phyloP scores from a whole-genome alignment of 2,113 vertebrate species.

The Pelobates fuscus region DNA sequence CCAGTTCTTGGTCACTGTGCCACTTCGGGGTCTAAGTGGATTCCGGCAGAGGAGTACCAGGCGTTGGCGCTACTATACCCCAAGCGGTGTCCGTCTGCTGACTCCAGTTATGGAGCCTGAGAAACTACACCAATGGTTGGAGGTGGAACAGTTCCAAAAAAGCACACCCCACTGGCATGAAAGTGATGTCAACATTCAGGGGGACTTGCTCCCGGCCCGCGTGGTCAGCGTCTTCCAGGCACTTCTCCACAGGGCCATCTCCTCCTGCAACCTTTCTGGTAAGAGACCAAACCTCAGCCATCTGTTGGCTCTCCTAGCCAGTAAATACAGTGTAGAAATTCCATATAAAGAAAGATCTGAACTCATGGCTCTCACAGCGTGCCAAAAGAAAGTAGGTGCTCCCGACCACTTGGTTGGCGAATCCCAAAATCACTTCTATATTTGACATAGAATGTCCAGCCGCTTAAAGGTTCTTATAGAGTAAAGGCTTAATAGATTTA shows the following conservation, averaged over 20 bases:
- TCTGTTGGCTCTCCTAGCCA: not conserved
- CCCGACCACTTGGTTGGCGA: no score
- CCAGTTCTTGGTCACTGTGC: conserved; percentile 76
- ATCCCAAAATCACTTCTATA: no score
- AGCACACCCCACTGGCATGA: conserved; percentile 78
- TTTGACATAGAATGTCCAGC: no score
- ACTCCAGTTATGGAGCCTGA: conserved; percentile 75
- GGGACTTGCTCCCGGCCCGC: conserved; percentile 77
- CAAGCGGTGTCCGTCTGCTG: conserved; percentile 68
- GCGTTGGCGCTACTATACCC: conserved; percentile 76
- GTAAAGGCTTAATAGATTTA: no score
- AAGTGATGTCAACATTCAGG: conserved; percentile 70
- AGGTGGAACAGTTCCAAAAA: conserved; percentile 75
- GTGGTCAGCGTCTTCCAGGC: conserved; percentile 73
- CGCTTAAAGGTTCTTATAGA: no score
- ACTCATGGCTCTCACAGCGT: no score
- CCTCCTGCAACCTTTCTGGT: conserved; percentile 62
- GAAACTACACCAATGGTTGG: conserved; percentile 79
- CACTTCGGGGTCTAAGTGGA: conserved; percentile 70
- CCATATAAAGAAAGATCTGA: no score
- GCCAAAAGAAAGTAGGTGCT: no score
- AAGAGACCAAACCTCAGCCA: not conserved
- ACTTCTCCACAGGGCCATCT: conserved; percentile 72
- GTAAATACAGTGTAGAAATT: no score
- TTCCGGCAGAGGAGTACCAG: conserved; percentile 66